Percentiles rank a stretch among this genome's conserved stretches.
Evolutionary conservation across 2,888 invertebrate species (phyloP).

Genomic region (Conistra vaccinii): DNA sequence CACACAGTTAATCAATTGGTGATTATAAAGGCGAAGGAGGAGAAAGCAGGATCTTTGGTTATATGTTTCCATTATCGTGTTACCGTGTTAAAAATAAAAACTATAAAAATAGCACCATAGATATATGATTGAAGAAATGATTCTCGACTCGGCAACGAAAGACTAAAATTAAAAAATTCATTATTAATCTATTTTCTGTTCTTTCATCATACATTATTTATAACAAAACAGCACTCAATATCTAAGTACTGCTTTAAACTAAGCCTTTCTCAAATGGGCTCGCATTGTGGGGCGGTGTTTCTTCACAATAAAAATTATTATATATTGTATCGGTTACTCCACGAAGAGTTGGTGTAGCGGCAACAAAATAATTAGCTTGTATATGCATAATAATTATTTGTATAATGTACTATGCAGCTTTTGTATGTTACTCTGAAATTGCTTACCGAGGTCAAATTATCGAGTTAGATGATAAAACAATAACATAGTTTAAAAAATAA

Average conservation of each 20-base stretch:
- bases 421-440: background rate
- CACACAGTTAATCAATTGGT: background rate
- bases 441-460: background rate
- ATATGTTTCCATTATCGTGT: background rate
- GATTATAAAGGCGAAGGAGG: too few species aligned
- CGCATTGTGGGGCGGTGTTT: background rate
- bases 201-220: background rate
- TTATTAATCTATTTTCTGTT: background rate
- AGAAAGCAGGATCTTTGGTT: too few species aligned
- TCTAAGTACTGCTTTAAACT: background rate
- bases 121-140: background rate
- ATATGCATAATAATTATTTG: background rate
- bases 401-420: background rate
- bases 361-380: background rate
- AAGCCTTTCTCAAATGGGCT: background rate
- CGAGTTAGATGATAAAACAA: background rate
- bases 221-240: background rate
- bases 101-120: background rate
- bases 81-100: background rate
- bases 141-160: background rate
- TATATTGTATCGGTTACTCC: background rate
- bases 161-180: too few species aligned
- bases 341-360: background rate
- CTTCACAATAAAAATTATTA: background rate
- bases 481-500: too few species aligned